A percentile compares a stretch with the other conserved stretches of the same genome.
Conservation (phyloP, 2,113 vertebrate genomes). For the Caracal caracal region DNA sequence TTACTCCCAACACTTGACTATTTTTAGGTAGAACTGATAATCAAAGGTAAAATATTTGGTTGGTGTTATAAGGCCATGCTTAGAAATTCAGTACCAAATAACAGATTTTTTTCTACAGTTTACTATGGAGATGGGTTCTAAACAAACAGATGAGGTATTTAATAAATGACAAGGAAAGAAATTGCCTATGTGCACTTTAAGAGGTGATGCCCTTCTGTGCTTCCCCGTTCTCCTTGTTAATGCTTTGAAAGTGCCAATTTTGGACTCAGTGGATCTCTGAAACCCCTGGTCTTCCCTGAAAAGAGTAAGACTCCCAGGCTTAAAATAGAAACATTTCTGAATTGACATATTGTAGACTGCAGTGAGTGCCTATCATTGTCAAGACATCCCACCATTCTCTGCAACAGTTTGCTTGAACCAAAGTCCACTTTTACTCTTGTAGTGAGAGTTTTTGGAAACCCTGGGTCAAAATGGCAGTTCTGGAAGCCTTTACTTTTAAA, state of each 20-base stretch:
- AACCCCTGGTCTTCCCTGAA: not conserved
- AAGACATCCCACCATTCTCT: not conserved
- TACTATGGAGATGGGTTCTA: not conserved
- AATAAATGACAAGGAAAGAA: constrained; percentile 40
- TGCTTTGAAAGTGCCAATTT: not conserved
- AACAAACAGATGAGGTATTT: constrained; percentile 33
- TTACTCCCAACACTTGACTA: not conserved
- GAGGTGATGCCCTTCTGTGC: not conserved
- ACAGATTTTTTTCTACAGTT: not conserved
- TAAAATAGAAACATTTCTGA: not conserved
- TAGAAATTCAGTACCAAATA: constrained; percentile 44
- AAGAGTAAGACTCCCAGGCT: not conserved
- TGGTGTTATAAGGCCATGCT: constrained; percentile 32
- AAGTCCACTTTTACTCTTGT: not conserved
- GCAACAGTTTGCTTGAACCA: not conserved
- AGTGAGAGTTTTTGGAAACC: constrained; percentile 13
- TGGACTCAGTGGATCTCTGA: not conserved
- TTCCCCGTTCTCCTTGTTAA: not conserved
- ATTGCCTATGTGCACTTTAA: not conserved
- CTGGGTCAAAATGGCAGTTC: not conserved
- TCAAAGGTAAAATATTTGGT: constrained; percentile 37
- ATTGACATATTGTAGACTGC: not conserved
- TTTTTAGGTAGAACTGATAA: not conserved
- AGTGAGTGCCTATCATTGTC: not conserved
- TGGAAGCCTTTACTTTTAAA: constrained; percentile 4